Conservation (phyloP, 2,888 invertebrate genomes). For the Ethmia dodecea region DNA sequence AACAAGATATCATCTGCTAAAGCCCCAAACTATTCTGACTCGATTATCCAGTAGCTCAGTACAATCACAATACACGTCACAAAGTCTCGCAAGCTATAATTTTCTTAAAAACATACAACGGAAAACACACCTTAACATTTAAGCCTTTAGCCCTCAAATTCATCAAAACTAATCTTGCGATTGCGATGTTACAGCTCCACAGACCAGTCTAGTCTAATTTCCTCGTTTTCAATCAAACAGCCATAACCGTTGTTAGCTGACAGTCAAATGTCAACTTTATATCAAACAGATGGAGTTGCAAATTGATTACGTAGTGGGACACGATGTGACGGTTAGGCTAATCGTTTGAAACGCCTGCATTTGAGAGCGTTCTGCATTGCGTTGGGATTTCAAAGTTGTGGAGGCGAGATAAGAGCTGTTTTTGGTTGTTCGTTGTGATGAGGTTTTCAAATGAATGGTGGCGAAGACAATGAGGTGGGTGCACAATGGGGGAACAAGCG, state of each 20-base stretch:
- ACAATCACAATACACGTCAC: no score
- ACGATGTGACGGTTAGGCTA: constrained; percentile 32
- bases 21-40: no score
- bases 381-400: constrained; percentile 10
- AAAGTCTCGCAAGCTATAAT: no score
- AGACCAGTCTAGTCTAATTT: constrained; percentile 2
- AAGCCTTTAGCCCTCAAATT: no score
- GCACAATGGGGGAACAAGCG: constrained; percentile 42
- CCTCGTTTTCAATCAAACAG: constrained; percentile 9
- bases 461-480: constrained; percentile 40
- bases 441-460: constrained; percentile 24
- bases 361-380: constrained; percentile 31
- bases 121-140: no score
- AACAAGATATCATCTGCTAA: no score
- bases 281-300: constrained; percentile 23
- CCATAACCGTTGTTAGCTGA: constrained; percentile 17
- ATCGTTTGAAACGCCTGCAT: constrained; percentile 35
- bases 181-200: background rate
- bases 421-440: background rate
- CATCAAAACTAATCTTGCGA: no score
- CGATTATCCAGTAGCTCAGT: no score
- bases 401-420: no score
- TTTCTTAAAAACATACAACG: no score
- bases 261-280: constrained; percentile 34
- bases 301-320: constrained; percentile 27